A percentile compares a stretch with the other conserved stretches of the same genome.
phyloP scores from a whole-genome alignment of 1,140 invertebrate genomes.

The Euwallacea similis region DNA sequence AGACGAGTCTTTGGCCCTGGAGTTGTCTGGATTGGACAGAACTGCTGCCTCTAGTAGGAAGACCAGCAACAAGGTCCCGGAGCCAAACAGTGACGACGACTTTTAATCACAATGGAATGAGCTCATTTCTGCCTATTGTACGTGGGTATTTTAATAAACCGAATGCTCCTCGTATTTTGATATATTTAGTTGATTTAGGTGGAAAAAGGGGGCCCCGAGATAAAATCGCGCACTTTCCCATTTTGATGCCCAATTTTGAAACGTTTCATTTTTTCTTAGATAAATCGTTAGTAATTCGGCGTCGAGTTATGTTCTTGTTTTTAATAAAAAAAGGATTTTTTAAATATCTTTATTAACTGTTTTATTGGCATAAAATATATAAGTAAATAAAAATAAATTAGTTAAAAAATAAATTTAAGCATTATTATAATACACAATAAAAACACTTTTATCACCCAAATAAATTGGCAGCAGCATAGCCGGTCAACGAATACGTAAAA shows the following conservation, averaged over 20 bases:
- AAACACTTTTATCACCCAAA: conserved; percentile 27
- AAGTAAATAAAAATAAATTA: background rate
- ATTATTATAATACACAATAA: conserved; percentile 27
- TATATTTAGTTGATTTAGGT: no score
- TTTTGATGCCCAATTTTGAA: no score
- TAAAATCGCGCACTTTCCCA: no score
- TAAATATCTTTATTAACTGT: background rate
- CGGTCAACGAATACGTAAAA: conserved; percentile 11
- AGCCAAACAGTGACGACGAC: conserved; percentile 51
- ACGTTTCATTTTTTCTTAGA: no score
- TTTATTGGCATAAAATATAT: background rate
- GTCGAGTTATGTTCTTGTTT: background rate
- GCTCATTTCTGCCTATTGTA: no score
- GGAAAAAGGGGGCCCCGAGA: no score
- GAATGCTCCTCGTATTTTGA: no score
- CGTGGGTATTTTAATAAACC: no score
- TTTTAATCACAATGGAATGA: conserved; percentile 42
- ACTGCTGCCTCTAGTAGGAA: conserved; percentile 42
- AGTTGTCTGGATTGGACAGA: conserved; percentile 45
- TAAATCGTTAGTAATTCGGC: no score
- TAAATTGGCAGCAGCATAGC: conserved; percentile 39
- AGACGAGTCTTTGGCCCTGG: conserved; percentile 51
- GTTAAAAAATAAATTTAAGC: conserved; percentile 27
- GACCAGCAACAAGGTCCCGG: conserved; percentile 41
- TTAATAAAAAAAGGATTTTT: no score